Base-by-base conservation (phyloP, 2,113 vertebrate species). In the Balaeniceps rex region DNA sequence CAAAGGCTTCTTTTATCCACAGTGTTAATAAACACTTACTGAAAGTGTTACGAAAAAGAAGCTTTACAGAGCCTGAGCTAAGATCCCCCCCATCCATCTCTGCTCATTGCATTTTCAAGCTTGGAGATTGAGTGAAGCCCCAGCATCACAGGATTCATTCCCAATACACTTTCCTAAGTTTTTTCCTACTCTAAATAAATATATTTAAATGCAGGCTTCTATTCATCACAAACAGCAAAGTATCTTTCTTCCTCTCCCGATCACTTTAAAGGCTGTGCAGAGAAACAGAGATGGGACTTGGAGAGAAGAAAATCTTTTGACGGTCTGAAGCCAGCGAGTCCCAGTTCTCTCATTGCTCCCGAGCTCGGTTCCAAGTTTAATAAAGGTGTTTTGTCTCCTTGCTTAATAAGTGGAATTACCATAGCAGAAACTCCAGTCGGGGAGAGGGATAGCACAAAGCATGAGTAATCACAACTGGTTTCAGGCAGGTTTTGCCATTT, bases 391-490 rank as follows among this genome's bases (percentile, higher is more conserved):
- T 94, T 80, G 93, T 94, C 97, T 96, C 89, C 66, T 85, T 77
- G 61, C 91, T 93, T 94, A 89, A 63, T 85, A 87, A 90, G 88
- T 47, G 70, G 89, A 93, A 97, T 94, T 96, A 91, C 95, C 87
- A 92, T 49, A 89, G 89, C 91, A 95, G 91, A 97, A 97, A 96
- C 89, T 94, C 89, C 95, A 77, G 88, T 4, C 0, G 33, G 78
- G 58, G 31, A 87, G 80, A 91, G 83, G 95, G 84, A 93, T 11
- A 96, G 88, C 93, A 85, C 12, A 0, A 72, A 51, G 74, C 87
- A 80, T 94, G 95, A 97, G 95, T 94, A 82, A 97, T 66, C 93
- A 80, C 83, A 91, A 94, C 94, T 80, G 93, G 95, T 97, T 97
- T 93, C 14, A 0, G 69, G 91, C 95, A 97, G 91, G 97, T 96